Base-by-base conservation (phyloP, 1,140 invertebrate species). In the Drosophila trapezifrons region DNA sequence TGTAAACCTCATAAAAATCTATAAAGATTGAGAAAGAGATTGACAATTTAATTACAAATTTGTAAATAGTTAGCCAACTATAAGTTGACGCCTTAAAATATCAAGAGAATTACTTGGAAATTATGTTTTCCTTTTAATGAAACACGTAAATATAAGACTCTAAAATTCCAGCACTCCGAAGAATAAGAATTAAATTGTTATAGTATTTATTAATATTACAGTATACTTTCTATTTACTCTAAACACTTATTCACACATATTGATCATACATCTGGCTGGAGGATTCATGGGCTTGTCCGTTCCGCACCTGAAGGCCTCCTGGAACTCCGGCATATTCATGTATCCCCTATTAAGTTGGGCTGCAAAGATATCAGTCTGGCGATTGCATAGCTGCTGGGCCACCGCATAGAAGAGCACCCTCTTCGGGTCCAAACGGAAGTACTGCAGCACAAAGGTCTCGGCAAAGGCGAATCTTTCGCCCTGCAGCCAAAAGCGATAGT, bases 401-500 rank as follows among this genome's bases (percentile, higher is more conserved):
- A 83, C 90, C 2, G 90, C 90, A 75, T 91, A 91, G 52, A 91
- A 91, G 25, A 90, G 56, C 5, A 91, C 66, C 13, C 63, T 82
- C 8, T 67, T 62, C 4, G 85, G 59, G 46, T 89, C 55, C 22
- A 91, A 46, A 4, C 75, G 59, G 13, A 90, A 91, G 51, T 83
- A 80, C 37, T 91, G 70, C 25, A 91, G 52, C 4, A 91, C 84
- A 40, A 80, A 79, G 52, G 76, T 76, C 29, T 91, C 90, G n/a
- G 90, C 90, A 46, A 91, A 91, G n/a, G 78, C 66, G 29, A 91
- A 91, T 18, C 78, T 58, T 17, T 91, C 90, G 25, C 90, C 87
- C 20, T 89, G 66, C 9, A 91, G 42, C 90, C 90, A 91, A 18
- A 91, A 91, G 20, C 47, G 47, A 49, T 91, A 91, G 10, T 91